Percentiles rank a stretch among this genome's conserved stretches.
phyloP scores from a whole-genome alignment of 2,797 vertebrate species.

The Ceryle rudis region DNA sequence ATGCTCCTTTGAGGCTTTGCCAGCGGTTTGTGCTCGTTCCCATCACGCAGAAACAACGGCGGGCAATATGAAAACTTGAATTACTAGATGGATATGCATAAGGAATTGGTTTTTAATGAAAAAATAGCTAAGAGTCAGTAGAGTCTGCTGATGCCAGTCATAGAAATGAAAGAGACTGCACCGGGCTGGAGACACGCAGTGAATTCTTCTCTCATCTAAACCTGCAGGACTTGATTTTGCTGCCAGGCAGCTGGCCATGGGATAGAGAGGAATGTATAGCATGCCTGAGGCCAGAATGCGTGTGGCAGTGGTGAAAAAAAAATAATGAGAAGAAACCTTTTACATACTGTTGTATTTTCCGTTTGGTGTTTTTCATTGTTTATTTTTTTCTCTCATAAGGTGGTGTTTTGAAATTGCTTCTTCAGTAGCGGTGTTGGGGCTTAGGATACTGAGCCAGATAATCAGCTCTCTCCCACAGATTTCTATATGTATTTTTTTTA shows the following conservation, averaged over 20 bases:
- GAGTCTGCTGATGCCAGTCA: neutral
- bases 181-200: fast-evolving
- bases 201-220: neutral
- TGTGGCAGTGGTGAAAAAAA: neutral
- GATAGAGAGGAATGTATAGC: neutral
- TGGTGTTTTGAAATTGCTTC: neutral
- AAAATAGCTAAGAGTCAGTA: neutral
- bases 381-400: neutral
- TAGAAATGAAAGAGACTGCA: neutral
- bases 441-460: neutral
- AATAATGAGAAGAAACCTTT: neutral
- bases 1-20: fast-evolving
- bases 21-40: neutral
- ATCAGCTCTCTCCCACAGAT: neutral
- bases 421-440: neutral
- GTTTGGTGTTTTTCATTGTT: neutral
- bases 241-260: neutral
- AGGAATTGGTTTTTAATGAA: neutral
- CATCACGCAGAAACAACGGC: neutral
- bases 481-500: neutral
- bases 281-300: neutral
- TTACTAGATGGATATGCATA: neutral
- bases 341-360: fast-evolving
- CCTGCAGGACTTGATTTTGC: neutral
- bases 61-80: neutral